Evolutionary conservation across 2,888 invertebrate species (phyloP).

Genomic region (Fabriciana adippe): DNA sequence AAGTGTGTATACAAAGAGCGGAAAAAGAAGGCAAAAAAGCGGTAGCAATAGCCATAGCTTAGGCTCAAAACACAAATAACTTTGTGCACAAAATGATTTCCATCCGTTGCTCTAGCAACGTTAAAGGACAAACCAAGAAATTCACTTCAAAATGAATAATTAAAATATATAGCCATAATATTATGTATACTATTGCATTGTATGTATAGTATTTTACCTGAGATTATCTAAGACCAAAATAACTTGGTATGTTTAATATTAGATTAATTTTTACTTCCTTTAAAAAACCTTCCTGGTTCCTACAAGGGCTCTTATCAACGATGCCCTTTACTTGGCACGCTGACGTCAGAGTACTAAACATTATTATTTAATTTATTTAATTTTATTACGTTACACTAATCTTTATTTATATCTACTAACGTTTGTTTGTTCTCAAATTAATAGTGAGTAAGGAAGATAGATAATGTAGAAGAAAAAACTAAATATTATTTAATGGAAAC

Average conservation of each 20-base stretch:
- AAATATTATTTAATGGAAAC: background rate
- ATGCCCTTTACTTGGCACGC: background rate
- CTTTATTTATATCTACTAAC: background rate
- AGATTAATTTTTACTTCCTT: background rate
- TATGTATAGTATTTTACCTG: too few relatives aligned
- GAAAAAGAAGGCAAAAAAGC: too few relatives aligned
- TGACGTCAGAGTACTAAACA: background rate
- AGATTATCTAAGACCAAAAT: too few relatives aligned
- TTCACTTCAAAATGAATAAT: too few relatives aligned
- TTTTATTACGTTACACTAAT: background rate
- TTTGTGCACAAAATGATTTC: too few relatives aligned
- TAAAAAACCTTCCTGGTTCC: slow-evolving; percentile 3
- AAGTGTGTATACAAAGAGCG: too few relatives aligned
- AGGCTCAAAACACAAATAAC: too few relatives aligned
- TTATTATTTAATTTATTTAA: background rate
- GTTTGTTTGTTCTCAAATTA: background rate
- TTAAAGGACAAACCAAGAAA: too few relatives aligned
- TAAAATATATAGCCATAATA: too few relatives aligned
- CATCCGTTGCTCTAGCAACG: too few relatives aligned
- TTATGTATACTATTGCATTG: too few relatives aligned
- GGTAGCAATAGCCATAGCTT: too few relatives aligned
- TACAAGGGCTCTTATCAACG: slow-evolving; percentile 7
- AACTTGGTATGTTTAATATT: background rate
- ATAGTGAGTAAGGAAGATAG: background rate
- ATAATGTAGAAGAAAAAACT: background rate